Evolutionary conservation across 2,113 vertebrate species (phyloP), one percentile per base, ranked within the genome.

Genomic region (Polypterus bichir): DNA sequence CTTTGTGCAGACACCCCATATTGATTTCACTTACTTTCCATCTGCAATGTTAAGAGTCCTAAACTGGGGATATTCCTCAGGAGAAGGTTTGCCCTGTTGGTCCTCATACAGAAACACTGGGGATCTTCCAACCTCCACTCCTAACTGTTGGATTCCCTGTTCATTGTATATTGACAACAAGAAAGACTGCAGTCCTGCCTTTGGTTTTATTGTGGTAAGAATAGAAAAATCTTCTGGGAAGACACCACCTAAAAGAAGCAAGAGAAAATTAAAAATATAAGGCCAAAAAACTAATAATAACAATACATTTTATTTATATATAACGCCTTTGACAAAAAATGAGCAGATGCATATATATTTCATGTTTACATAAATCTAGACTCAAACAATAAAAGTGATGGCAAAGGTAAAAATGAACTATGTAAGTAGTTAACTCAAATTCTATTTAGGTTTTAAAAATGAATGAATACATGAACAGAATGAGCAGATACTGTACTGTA

Each of bases 161-260:
- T 90, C 84, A 4, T 88, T 95, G 77, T 99, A 99, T 66, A 99
- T 68, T 59, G 94, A 99, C 69, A 99, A 76, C 70, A 99, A 86
- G 73, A 99, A 99, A 65, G 96, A 88, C 79, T 97, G 96, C 62
- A 89, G 83, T 67, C 91, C 92, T 52, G 91, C 88, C 73, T 95
- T 91, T 67, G 94, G 89, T 70, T 91, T 94, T 66, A 97, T 71
- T 66, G 94, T 99, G 76, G 91, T 87, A 79, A 99, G 76, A 88
- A 99, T 86, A 76, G 96, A 98, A 86, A 99, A 99, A 75, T 99
- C 94, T 82, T 91, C 89, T 47, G 96, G 96, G 71, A 99, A 98
- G 73, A 71, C 76, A 73, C 86, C 90, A 77, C 74, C 93, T 97
- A 73, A 60, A 61, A 2, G 27, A 27, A 27, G 27, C 2, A 75